Evolutionary conservation across 2,797 vertebrate genomes (phyloP).

Genomic region (Malurus splendens): DNA sequence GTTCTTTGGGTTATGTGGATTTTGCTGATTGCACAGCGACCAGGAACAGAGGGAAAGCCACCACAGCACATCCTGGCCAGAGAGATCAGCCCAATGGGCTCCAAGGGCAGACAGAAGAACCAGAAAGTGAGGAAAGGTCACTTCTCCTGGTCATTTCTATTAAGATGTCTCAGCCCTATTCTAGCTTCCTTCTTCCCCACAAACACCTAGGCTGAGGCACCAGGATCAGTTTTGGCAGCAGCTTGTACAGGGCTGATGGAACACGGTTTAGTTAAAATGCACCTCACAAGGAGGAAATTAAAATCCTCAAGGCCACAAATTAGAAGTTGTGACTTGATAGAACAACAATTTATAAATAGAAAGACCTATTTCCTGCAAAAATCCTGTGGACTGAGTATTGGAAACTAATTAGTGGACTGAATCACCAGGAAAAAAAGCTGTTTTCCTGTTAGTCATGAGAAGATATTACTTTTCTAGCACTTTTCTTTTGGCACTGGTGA

Average conservation of each 20-base stretch:
- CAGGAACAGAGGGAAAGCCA: neutral
- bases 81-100: neutral
- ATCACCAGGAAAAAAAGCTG: neutral
- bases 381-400: neutral
- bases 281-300: conserved; percentile 16
- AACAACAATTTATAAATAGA: conserved; percentile 19
- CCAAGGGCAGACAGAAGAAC: neutral
- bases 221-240: neutral
- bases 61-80: neutral
- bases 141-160: neutral
- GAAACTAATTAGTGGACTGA: conserved; percentile 45
- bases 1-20: neutral
- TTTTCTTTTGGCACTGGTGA: neutral
- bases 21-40: neutral
- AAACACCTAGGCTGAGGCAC: neutral
- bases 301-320: conserved; percentile 15
- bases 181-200: neutral
- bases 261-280: neutral
- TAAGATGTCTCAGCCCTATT: neutral
- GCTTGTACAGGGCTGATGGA: neutral
- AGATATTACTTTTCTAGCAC: neutral
- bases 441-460: neutral
- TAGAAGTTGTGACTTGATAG: conserved; percentile 28
- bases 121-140: neutral
- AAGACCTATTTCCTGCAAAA: conserved; percentile 27